Evolutionary conservation across 2,888 invertebrate species (phyloP).

Genomic region (Euspilapteryx auroguttella): DNA sequence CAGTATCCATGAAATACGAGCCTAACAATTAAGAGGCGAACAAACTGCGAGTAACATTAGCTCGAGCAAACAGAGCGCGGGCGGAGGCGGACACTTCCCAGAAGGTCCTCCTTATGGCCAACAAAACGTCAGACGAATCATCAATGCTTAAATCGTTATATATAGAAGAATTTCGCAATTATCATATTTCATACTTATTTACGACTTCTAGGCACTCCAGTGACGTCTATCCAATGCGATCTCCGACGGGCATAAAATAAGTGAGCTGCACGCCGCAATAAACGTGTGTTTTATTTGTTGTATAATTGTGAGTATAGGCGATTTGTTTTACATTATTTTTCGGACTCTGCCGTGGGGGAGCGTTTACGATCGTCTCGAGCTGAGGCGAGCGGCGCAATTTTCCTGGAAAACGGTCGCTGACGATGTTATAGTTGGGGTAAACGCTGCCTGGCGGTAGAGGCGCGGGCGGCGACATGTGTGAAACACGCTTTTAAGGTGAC

Average conservation of each 20-base stretch:
- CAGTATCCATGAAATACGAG: too few species aligned
- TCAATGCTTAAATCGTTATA: constrained; percentile 60
- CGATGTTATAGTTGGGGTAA: too few species aligned
- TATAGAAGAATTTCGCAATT: constrained; percentile 61
- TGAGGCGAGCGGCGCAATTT: too few species aligned
- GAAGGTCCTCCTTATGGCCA: constrained; percentile 42
- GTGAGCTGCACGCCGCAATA: constrained; percentile 34
- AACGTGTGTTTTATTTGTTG: constrained; percentile 41
- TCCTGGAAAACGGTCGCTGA: too few species aligned
- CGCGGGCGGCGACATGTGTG: too few species aligned
- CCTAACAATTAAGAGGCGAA: too few species aligned
- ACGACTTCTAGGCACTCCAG: constrained; percentile 52
- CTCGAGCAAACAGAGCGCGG: too few species aligned
- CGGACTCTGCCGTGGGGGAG: constrained; percentile 10
- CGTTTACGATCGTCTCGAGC: constrained; percentile 23
- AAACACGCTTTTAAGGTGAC: too few species aligned
- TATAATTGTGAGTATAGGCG: constrained; percentile 44
- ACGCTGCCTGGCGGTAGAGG: too few species aligned
- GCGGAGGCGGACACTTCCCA: constrained; percentile 27
- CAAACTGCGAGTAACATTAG: too few species aligned
- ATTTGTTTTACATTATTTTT: constrained; percentile 26
- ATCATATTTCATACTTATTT: constrained; percentile 60
- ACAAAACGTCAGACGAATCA: constrained; percentile 56
- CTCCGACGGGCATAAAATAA: constrained; percentile 43
- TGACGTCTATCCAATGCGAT: constrained; percentile 46